A percentile compares a stretch with the other conserved stretches of the same genome.
Conservation (phyloP, 2,797 vertebrate species). For the Vespertilio murinus region DNA sequence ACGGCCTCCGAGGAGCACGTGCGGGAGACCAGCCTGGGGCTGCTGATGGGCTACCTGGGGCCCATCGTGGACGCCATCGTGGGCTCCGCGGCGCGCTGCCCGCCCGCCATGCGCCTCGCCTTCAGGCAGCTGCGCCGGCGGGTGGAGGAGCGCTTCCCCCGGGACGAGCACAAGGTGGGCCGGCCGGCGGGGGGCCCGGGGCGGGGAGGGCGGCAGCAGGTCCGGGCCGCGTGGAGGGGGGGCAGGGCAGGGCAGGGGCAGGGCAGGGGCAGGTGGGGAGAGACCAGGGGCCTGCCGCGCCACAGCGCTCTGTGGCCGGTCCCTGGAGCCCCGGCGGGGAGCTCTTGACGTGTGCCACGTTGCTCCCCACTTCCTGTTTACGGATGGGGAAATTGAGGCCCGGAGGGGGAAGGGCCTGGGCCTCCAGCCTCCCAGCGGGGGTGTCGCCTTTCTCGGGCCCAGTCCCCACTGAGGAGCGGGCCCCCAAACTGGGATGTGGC, state of each 20-base stretch:
- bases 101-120: constrained; percentile 80
- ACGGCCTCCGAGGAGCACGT: constrained; percentile 74
- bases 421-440: background rate
- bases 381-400: background rate
- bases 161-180: constrained; percentile 87
- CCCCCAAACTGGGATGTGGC: background rate
- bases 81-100: constrained; percentile 86
- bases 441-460: background rate
- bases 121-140: constrained; percentile 90
- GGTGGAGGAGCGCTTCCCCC: constrained; percentile 90
- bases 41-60: constrained; percentile 81
- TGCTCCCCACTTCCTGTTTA: background rate
- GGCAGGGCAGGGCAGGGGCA: background rate
- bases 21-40: constrained; percentile 82
- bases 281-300: accelerated
- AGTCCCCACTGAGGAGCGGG: background rate
- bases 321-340: background rate
- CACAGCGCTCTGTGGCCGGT: background rate
- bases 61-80: constrained; percentile 75
- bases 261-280: background rate
- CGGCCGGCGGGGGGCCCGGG: background rate
- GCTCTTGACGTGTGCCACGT: background rate
- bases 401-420: background rate
- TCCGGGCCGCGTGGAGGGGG: background rate
- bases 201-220: background rate